Evolutionary conservation across 1,140 invertebrate genomes (phyloP), one percentile per base, ranked within the genome.

Genomic region (Semibalanus balanoides): DNA sequence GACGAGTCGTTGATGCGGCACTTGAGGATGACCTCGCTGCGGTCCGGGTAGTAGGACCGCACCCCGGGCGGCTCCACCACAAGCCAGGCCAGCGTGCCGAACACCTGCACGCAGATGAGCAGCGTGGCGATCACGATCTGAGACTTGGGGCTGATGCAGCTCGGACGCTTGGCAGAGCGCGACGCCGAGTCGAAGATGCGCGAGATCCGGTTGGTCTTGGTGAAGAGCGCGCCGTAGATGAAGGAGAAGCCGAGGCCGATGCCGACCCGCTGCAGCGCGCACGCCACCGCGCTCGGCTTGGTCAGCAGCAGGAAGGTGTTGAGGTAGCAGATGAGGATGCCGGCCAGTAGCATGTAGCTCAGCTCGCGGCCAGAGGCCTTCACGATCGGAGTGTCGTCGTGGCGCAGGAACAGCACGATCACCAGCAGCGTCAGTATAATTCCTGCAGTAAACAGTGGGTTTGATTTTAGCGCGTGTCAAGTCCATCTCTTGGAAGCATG

Each of bases 131-230:
- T 90, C 78, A 88, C 86, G 64, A 92, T 86, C 82, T 93, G 91
- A 0, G 91, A 91, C 77, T 88, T 88, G 11, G 91, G 91, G 81
- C 89, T 91, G 79, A 93, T 92, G 81, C 89, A 92, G 31, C 86
- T 87, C 0, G 90, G 90, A 74, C 90, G 81, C 74, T 89, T 85
- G 0, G 89, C 89, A 22, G 89, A 89, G 78, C 86, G 86, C 17
- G 89, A 87, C 70, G 85, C 90, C 74, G 85, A 85, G 80, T 87
- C 85, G 80, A 89, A 89, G 78, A 89, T 89, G 75, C 88, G 82
- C 0, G 87, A 87, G 76, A 89, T 87, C 76, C 88, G 81, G 80
- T 89, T 90, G 25, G 88, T 89, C 82, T 90, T 89, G 9, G 87
- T 88, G 9, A 90, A 83, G 76, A 89, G 82, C 9, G 88, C 86